Base-by-base conservation (phyloP, 2,797 vertebrate genomes). In the Platyrinchus mystaceus region DNA sequence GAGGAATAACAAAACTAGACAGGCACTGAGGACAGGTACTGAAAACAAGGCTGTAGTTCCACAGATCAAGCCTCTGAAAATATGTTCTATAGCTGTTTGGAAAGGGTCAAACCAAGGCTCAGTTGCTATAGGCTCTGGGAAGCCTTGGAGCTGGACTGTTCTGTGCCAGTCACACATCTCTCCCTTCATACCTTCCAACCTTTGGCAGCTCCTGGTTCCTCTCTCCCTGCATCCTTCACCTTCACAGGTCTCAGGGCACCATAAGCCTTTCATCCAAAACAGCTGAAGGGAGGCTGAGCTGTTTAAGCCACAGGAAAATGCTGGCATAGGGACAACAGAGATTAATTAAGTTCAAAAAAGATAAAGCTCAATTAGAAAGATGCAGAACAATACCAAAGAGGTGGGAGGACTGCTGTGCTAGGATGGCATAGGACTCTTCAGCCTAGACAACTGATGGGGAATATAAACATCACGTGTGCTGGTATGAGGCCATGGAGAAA, bases 391-490 rank as follows among this genome's bases (percentile, higher is more conserved):
- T 34, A 16, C 6, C 1, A 2, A 69, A 53, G 49, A 90, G 22
- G 30, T 47, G 63, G 20, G 58, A 21, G 37, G 64, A 18, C 9
- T 46, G 19, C 43, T 58, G 43, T 62, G n/a, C 47, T 62, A 39
- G 27, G 71, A 55, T 22, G 28, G 12, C 12, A n/a, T 1, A 39
- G 37, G 12, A 41, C 7, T 68, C 22, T 21, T 44, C 50, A 50
- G 37, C 59, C 46, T 39, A 1, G 1, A 32, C 15, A 63, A 0
- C 12, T 32, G 28, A 15, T 47, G 18, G 34, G 30, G 18, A 74
- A 46, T n/a, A 26, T 32, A 15, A 39, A 59, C 50, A 7, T 14
- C 19, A 46, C 1, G 0, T 30, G 8, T 0, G 1, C 16, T 58
- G 43, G 30, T 59, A 13, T 0, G 0, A 70, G 56, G 28, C 36